Base-by-base conservation (phyloP, 1,140 invertebrate species). In the Dolichoris vasculosae region DNA sequence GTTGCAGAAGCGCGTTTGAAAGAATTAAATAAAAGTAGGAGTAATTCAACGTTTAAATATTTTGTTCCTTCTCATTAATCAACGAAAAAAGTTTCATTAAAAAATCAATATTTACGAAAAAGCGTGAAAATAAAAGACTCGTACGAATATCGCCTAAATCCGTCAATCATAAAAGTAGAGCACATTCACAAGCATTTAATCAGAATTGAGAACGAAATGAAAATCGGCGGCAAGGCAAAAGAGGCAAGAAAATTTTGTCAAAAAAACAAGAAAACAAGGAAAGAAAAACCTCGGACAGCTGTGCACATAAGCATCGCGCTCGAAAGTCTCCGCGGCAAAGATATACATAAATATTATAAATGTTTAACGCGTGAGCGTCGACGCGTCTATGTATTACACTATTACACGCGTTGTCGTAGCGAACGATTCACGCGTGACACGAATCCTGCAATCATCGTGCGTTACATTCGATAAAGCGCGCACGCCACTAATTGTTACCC, bases 391-490 rank as follows among this genome's bases (percentile, higher is more conserved):
- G 59, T 40, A 8, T 15, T n/a, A n/a, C 2, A 15, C 9, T 17
- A 59, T 32, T 43, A 64, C 38, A 75, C 69, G 73, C 69, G 46
- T 81, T 15, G 1, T 38, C 43, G 82, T 30, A 6, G 1, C 23
- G 69, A 32, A 26, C 38, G 51, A 81, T 81, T 48, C 48, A 75
- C 67, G 51, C 77, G 67, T 85, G 84, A 85, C 84, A 85, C 78
- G 75, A 80, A 81, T 82, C 71, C 79, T 35, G 55, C 84, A 48
- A 77, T 81, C 71, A 38, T 51, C 69, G 40, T 55, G 78, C 78
- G 79, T 85, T 75, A 85, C 84, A 81, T 40, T 81, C 64, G 78
- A 81, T 81, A 85, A 85, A 59, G 55, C 35, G 35, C 46, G 13
- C 35, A 64, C 23, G 26, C 11, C 17, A 35, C 46, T 73, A 59